These are phyloP conservation scores for Hemibagrus wyckioides DNA, from an alignment of 2,113 vertebrate genomes.

Conservation along the genomic window DNA sequence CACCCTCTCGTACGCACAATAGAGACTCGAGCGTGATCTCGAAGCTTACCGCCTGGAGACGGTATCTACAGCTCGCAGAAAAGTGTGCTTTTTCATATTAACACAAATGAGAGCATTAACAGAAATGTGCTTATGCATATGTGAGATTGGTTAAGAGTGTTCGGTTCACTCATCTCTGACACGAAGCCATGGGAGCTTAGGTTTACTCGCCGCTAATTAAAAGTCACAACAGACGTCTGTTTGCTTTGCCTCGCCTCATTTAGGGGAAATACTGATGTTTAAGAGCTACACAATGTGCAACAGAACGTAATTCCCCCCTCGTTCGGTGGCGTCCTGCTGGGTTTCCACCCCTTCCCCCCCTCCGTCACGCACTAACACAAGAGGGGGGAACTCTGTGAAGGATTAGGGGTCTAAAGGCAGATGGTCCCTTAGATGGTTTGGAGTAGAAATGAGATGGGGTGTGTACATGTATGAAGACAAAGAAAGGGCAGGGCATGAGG, in stretches of 20 bases:
- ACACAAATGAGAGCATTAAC: neutral
- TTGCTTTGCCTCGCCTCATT: neutral
- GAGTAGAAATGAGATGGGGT: conserved; percentile 64
- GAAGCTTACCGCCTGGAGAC: neutral
- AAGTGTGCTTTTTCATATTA: neutral
- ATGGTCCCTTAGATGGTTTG: conserved; percentile 71
- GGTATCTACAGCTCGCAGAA: neutral
- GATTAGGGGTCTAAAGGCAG: conserved; percentile 69
- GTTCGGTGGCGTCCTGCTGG: neutral
- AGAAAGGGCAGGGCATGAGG: neutral
- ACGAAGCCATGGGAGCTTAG: neutral
- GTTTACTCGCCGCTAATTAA: neutral
- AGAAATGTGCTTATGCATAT: neutral
- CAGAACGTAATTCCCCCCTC: neutral
- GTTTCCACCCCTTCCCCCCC: conserved; percentile 39
- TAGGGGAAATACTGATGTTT: neutral
- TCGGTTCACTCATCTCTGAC: neutral
- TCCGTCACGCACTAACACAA: conserved; percentile 21
- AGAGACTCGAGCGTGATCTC: neutral
- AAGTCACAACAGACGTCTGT: neutral
- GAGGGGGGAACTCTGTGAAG: conserved; percentile 40
- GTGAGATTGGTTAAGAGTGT: neutral
- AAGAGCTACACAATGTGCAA: neutral
- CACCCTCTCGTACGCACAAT: neutral
- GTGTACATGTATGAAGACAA: conserved; percentile 36